Evolutionary conservation across 2,113 vertebrate species (phyloP), one percentile per base, ranked within the genome.

Genomic region (Cebidichthys violaceus): DNA sequence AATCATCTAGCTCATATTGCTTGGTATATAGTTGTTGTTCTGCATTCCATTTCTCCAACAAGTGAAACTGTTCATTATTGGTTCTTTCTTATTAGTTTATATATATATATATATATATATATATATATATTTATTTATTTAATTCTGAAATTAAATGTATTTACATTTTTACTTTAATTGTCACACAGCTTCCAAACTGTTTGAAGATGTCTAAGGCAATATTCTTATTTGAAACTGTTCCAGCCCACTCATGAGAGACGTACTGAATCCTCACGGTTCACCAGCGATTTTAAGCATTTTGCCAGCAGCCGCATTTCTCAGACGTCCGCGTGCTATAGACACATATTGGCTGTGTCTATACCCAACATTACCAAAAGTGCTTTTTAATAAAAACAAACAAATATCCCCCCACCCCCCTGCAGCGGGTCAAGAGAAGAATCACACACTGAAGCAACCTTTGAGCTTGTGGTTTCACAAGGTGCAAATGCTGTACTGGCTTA

Each of bases 291-390:
- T 43, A 9, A 85, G 79, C 86, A 52, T 77, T 54, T 82, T 50
- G 76, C 85, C 88, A 86, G 88, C 88, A 86, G 85, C 54, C 39
- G n/a, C 82, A 81, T 75, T 77, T 77, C 84, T 86, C 79, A 79
- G 66, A 86, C 59, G 43, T 76, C 71, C 75, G 9, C 33, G 77
- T 82, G 77, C 82, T 83, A 68, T 72, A 74, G 71, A 81, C 81
- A 78, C 74, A 60, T 61, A 79, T 84, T 75, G 83, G 86, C 74
- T 82, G 33, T 72, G 74, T 33, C 41, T 86, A 64, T 50, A 60
- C 50, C 62, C 50, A 55, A 88, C 64, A 52, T 83, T 83, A 92
- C 90, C 90, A 93, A 93, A 33, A 92, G 92, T 88, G 82, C 88
- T 92, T 89, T 92, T 83, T 67, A 71, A 86, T 77, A 50, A 70